Evolutionary conservation across 2,797 vertebrate species (phyloP), one percentile per base, ranked within the genome.

Genomic region (Acrocephalus scirpaceus): DNA sequence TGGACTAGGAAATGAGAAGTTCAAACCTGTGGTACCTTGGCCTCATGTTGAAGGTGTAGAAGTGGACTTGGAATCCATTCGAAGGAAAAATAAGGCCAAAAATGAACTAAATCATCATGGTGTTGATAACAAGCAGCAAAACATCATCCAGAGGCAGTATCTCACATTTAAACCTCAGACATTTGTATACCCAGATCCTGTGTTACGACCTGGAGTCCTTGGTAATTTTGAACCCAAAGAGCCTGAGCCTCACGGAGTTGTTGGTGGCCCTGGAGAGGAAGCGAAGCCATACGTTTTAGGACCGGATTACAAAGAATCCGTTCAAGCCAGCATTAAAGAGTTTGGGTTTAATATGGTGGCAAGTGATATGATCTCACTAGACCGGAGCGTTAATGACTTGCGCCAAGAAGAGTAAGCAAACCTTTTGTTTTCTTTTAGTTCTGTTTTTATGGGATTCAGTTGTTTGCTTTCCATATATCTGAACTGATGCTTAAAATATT

Each of bases 291-390:
- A 99, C 93, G 96, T 99, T 91, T 98, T 99, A 94, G 99, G 99
- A 93, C 94, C 98, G 56, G 99, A 99, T 95, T 99, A 99, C 98
- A 99, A 99, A 97, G 99, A 99, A 10, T 96, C 98, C 1, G 75
- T 99, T 96, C 99, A 99, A 98, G 98, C 98, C 95, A 99, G 99
- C 97, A 98, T 99, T 97, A 99, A 99, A 95, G 99, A 99, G 97
- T 99, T 99, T 97, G 99, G 99, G 92, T 99, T 99, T 98, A 99
- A 99, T 97, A 99, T 99, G 99, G 99, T 99, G 95, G 99, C 99
- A 53, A 99, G 99, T 91, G 99, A 99, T 95, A 99, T 99, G 99
- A 99, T 99, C 98, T 99, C 99, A 1, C 97, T 99, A 96, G 99
- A 99, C 97, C 98, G 99, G 91, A 99, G 98, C 29, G 97, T 99